Evolutionary conservation across 2,888 invertebrate species (phyloP), one percentile per base, ranked within the genome.

Genomic region (Eristalinus sepulchralis): DNA sequence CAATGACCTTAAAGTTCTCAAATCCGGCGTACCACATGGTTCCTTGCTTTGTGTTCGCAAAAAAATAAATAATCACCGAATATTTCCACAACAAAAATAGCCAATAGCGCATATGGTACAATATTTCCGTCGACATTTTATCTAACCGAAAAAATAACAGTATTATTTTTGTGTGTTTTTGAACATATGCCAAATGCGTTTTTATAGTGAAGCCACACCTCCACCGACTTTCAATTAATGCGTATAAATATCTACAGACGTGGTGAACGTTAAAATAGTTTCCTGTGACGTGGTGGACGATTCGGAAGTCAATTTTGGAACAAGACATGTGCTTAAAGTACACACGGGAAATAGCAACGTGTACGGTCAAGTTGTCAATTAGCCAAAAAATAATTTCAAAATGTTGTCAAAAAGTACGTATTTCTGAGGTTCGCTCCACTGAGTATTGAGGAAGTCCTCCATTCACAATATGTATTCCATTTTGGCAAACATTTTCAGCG

Each of bases 1-100:
- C 67, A 68, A 33, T 76, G 76, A 68, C 76, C 76, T 76, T 68
- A 60, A 53, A 34, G 24, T 17, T 24, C 24, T 2, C 13, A 36
- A 8, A n/a, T 8, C 22, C 6, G 17, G 36, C 66, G 27, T 27
- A 3, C 27, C 27, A 47, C 47, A 20, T 60, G 33, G 57, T 24
- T 11, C 24, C 24, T n/a, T 22, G 22, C 11, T 11, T 57, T 24
- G 8, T 47, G n/a, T 47, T 47, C 8, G 17, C 17, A 47, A 47
- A 47, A 47, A 3, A 2, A 47, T 17, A 47, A 3, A 2, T 3
- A 27, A 27, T 1, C 59, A 39, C 59, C 8, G 39, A 66, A 36
- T 31, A 39, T 31, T 13, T 36, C 17, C 27, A 24, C 9, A 60
- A 27, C n/a, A 9, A 36, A 59, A 39, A 71, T n/a, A 59, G 60